Evolutionary conservation across 2,113 vertebrate species (phyloP).

Genomic region (Lophius piscatorius): DNA sequence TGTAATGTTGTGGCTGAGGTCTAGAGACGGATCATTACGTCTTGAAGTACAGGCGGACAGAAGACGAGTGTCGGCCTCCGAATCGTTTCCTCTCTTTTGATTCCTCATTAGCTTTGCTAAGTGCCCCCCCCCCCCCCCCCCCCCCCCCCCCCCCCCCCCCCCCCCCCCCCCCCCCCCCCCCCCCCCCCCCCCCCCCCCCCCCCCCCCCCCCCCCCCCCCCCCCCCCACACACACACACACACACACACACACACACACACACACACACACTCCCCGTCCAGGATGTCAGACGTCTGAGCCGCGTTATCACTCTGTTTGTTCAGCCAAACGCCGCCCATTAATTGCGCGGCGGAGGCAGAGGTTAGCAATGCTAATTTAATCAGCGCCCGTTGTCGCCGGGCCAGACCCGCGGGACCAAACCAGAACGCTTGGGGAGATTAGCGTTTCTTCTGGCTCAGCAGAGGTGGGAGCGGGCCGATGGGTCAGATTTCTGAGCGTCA

Average conservation of each 20-base stretch:
- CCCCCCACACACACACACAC: no score
- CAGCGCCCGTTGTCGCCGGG: slow-evolving; percentile 41
- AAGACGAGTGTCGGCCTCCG: slow-evolving; percentile 9
- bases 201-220: slow-evolving; percentile 60
- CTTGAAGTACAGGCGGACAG: no score
- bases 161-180: no score
- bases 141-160: no score
- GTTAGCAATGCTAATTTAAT: slow-evolving; percentile 83
- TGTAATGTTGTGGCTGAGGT: no score
- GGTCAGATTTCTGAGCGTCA: no score
- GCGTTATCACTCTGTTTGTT: slow-evolving; percentile 67
- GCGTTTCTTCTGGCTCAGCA: no score
- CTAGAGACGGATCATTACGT: no score
- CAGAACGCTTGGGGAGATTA: slow-evolving; percentile 13
- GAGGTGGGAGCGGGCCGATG: no score
- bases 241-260: no score
- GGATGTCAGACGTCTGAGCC: slow-evolving; percentile 50
- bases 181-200: slow-evolving; percentile 59
- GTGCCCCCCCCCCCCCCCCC: slow-evolving; percentile 61
- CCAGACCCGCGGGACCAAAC: slow-evolving; percentile 26
- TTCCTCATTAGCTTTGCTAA: slow-evolving; percentile 57
- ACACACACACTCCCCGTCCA: slow-evolving; percentile 23
- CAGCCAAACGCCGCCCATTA: slow-evolving; percentile 70
- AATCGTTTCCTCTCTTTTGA: slow-evolving; percentile 50
- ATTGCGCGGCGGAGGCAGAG: slow-evolving; percentile 50